Percentiles rank a stretch among this genome's conserved stretches.
Evolutionary conservation across 2,113 vertebrate genomes (phyloP).

Genomic region (Epinephelus moara): DNA sequence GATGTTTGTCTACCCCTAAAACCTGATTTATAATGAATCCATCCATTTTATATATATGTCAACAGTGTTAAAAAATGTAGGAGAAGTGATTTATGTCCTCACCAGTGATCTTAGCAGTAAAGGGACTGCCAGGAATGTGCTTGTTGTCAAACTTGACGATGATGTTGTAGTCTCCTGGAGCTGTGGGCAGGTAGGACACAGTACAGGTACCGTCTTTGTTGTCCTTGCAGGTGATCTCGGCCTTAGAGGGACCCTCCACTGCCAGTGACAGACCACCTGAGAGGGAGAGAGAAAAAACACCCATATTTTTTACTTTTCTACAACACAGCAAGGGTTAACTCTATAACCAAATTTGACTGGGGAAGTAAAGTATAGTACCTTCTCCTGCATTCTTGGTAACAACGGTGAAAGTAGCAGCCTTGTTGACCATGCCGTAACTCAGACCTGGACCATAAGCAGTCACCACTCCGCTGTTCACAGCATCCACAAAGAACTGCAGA

Average conservation of each 20-base stretch:
- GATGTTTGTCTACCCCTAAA: slow-evolving; percentile 23
- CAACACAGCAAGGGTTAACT: background rate
- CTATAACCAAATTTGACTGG: background rate
- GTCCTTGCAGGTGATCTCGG: slow-evolving; percentile 97
- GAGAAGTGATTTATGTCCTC: slow-evolving; percentile 30
- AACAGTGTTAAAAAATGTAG: background rate
- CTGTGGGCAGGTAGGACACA: slow-evolving; percentile 95
- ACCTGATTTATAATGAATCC: background rate
- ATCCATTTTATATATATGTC: slow-evolving; percentile 14
- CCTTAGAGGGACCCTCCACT: slow-evolving; percentile 97
- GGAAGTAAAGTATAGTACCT: slow-evolving; percentile 79
- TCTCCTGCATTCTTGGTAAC: slow-evolving; percentile 96
- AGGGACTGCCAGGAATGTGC: slow-evolving; percentile 95
- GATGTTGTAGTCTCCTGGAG: slow-evolving; percentile 95
- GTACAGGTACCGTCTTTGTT: slow-evolving; percentile 98
- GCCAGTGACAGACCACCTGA: slow-evolving; percentile 95
- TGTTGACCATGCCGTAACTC: slow-evolving; percentile 96
- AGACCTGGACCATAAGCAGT: slow-evolving; percentile 95
- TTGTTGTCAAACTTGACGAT: slow-evolving; percentile 98
- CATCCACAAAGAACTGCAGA: slow-evolving; percentile 95
- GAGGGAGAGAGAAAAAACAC: background rate
- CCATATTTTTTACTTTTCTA: background rate
- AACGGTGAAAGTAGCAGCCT: slow-evolving; percentile 93
- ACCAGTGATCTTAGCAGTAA: slow-evolving; percentile 97
- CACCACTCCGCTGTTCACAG: slow-evolving; percentile 92